These are phyloP conservation scores for Argentina silus DNA, from an alignment of 2,797 vertebrate genomes.

Conservation along the genomic window DNA sequence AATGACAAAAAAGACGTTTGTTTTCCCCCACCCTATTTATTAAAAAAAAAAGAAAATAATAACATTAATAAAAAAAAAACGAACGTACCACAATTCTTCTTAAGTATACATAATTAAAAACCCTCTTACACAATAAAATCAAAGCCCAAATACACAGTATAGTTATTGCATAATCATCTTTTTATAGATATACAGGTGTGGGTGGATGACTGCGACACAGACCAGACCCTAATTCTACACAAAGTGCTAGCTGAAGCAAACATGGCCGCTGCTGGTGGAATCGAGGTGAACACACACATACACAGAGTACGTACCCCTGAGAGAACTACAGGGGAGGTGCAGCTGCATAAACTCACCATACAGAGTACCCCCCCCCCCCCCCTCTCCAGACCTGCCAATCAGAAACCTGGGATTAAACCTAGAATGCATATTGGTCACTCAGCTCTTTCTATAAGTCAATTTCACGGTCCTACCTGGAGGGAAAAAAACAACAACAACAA, in stretches of 20 bases:
- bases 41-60: conserved; percentile 61
- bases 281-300: conserved; percentile 31
- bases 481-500: neutral
- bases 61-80: conserved; percentile 66
- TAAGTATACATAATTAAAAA: conserved; percentile 74
- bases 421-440: conserved; percentile 7
- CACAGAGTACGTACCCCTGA: conserved; percentile 15
- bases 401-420: conserved; percentile 33
- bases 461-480: conserved; percentile 15
- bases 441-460: conserved; percentile 15
- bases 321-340: conserved; percentile 9
- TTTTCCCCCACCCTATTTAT: conserved; percentile 73
- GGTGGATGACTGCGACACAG: conserved; percentile 46
- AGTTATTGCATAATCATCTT: conserved; percentile 77
- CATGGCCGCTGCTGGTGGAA: conserved; percentile 26
- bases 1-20: conserved; percentile 46
- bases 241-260: conserved; percentile 38
- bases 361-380: neutral
- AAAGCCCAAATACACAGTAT: conserved; percentile 84
- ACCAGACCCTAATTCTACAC: conserved; percentile 53
- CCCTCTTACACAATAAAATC: conserved; percentile 72
- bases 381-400: neutral
- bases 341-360: neutral
- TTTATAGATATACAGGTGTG: conserved; percentile 61
- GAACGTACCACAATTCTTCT: conserved; percentile 80